Conservation (phyloP, 1,140 invertebrate species). For the Atta cephalotes region DNA sequence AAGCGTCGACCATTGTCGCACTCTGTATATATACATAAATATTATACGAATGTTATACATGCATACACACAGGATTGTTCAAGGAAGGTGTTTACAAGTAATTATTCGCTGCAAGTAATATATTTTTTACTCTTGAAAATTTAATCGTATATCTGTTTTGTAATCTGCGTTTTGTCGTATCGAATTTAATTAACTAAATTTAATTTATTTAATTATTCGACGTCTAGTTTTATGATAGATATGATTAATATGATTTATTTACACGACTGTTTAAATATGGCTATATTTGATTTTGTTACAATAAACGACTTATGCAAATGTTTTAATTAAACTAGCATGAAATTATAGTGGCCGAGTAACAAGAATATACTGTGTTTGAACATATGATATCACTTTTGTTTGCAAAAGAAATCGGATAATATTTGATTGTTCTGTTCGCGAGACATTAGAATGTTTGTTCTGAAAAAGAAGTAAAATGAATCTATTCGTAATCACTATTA, state of each 20-base stretch:
- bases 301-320: background rate
- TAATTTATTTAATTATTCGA: conserved; percentile 4
- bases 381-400: background rate
- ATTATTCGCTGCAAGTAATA: background rate
- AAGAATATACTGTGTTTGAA: background rate
- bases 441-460: background rate
- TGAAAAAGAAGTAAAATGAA: background rate
- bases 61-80: conserved; percentile 29
- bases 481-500: background rate
- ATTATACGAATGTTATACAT: conserved; percentile 38
- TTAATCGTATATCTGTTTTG: background rate
- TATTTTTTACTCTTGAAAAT: background rate
- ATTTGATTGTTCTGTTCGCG: background rate
- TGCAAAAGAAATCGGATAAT: background rate
- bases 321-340: background rate
- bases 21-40: conserved; percentile 53
- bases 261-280: background rate
- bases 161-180: background rate
- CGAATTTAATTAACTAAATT: background rate
- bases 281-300: background rate
- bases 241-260: background rate
- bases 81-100: conserved; percentile 1
- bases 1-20: conserved; percentile 49
- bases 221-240: background rate
- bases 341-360: background rate